Conservation (phyloP, 2,797 vertebrate species). For the Aythya fuligula region DNA sequence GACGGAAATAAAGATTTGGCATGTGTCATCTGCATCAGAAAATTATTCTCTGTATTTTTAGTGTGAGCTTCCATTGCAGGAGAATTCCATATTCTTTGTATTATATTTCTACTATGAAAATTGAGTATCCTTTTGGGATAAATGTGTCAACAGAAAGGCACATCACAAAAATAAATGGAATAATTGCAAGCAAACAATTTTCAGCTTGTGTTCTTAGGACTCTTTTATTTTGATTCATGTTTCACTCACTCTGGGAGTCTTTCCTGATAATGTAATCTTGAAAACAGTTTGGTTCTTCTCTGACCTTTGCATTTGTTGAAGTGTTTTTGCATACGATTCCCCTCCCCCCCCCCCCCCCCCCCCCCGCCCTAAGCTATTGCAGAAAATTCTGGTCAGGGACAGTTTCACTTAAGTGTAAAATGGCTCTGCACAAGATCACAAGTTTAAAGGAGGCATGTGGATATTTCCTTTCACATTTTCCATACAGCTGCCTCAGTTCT, state of each 20-base stretch:
- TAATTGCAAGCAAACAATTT: slow-evolving; percentile 58
- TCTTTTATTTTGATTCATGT: slow-evolving; percentile 44
- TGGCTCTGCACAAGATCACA: background rate
- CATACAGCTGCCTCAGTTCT: background rate
- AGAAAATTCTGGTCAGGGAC: slow-evolving; percentile 24
- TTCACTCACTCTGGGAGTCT: slow-evolving; percentile 27
- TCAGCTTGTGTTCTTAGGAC: slow-evolving; percentile 13
- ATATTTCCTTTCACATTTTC: background rate
- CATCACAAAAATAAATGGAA: slow-evolving; percentile 38
- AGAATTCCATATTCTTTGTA: slow-evolving; percentile 19
- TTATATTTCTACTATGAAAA: slow-evolving; percentile 22
- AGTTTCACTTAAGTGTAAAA: slow-evolving; percentile 30
- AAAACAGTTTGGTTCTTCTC: slow-evolving; percentile 35
- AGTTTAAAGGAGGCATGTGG: background rate
- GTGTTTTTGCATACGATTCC: slow-evolving; percentile 29
- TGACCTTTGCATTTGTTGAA: slow-evolving; percentile 54
- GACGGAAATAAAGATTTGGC: background rate
- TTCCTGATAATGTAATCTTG: slow-evolving; percentile 27
- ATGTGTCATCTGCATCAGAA: background rate
- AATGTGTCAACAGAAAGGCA: slow-evolving; percentile 42
- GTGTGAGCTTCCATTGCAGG: background rate
- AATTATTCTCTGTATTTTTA: background rate
- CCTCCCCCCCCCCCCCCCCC: background rate
- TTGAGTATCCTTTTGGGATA: slow-evolving; percentile 32
- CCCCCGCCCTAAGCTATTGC: background rate